Conservation (phyloP, 2,113 vertebrate genomes). For the Corythornis vintsioides region DNA sequence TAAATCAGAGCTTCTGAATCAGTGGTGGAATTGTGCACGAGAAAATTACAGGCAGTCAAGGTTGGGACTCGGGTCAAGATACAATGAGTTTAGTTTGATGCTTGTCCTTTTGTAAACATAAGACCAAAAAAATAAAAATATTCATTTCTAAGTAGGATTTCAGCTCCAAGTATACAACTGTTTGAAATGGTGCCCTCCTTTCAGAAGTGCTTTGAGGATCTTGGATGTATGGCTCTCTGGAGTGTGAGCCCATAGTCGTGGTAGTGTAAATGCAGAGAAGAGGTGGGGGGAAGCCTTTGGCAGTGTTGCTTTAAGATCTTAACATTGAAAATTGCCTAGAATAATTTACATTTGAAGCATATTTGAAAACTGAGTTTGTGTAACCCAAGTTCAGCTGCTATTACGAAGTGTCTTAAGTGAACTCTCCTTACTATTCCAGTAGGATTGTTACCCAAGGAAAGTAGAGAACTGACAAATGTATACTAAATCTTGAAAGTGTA, state of each 20-base stretch:
- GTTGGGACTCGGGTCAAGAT: neutral
- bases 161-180: neutral
- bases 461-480: slow-evolving; percentile 47
- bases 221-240: neutral
- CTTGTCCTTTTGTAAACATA: slow-evolving; percentile 57
- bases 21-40: neutral
- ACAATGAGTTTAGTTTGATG: neutral
- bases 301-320: neutral
- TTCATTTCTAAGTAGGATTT: neutral
- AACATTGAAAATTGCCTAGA: slow-evolving; percentile 3
- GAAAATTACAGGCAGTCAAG: neutral
- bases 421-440: slow-evolving; percentile 24
- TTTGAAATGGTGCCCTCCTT: slow-evolving; percentile 2
- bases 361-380: slow-evolving; percentile 25
- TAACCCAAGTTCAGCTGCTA: slow-evolving; percentile 47
- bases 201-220: slow-evolving; percentile 33
- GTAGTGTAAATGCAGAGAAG: neutral
- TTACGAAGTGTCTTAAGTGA: slow-evolving; percentile 47
- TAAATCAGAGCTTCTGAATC: neutral
- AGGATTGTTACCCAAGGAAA: slow-evolving; percentile 25
- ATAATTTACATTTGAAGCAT: neutral
- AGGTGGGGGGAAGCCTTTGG: neutral
- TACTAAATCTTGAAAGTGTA: slow-evolving; percentile 36
- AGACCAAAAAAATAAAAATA: neutral
- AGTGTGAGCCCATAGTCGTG: neutral